These are phyloP conservation scores for Priapulus caudatus DNA, from an alignment of 2,888 invertebrate species.

Conservation along the genomic window DNA sequence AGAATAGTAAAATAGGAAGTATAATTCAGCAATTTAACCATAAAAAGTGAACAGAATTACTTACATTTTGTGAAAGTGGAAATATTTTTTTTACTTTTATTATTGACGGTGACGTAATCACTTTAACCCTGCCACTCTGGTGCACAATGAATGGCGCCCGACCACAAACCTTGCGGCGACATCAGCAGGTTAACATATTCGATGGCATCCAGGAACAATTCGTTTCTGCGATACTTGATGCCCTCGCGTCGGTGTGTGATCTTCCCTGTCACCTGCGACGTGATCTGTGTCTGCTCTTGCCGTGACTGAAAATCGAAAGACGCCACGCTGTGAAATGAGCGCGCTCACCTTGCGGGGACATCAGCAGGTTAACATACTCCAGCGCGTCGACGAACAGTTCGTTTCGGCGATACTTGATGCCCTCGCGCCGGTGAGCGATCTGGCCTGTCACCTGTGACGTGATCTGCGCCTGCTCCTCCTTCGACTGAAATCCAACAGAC, in stretches of 20 bases:
- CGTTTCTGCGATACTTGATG: constrained; percentile 96
- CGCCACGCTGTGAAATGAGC: too few relatives aligned
- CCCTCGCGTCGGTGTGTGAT: constrained; percentile 99
- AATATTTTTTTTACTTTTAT: too few relatives aligned
- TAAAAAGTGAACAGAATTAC: too few relatives aligned
- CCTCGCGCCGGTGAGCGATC: constrained; percentile 84
- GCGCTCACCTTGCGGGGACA: constrained; percentile 99
- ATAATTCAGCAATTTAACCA: too few relatives aligned
- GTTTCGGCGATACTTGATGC: constrained; percentile 96
- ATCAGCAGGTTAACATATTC: constrained; percentile 98
- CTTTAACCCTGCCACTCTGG: too few relatives aligned
- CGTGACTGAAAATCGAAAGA: too few relatives aligned
- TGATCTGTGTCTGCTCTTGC: too few relatives aligned
- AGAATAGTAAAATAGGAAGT: too few relatives aligned
- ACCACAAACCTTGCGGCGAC: constrained; percentile 82
- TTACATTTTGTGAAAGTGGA: too few relatives aligned
- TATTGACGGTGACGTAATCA: too few relatives aligned
- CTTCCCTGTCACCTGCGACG: constrained; percentile 71
- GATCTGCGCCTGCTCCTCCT: constrained; percentile 98
- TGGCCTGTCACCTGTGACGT: constrained; percentile 68
- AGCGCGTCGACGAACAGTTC: constrained; percentile 96
- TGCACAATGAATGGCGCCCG: too few relatives aligned
- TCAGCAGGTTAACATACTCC: constrained; percentile 94
- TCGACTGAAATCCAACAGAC: constrained; percentile 54
- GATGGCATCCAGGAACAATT: constrained; percentile 92